Conservation (phyloP, 2,797 vertebrate species). For the Coreius guichenoti region DNA sequence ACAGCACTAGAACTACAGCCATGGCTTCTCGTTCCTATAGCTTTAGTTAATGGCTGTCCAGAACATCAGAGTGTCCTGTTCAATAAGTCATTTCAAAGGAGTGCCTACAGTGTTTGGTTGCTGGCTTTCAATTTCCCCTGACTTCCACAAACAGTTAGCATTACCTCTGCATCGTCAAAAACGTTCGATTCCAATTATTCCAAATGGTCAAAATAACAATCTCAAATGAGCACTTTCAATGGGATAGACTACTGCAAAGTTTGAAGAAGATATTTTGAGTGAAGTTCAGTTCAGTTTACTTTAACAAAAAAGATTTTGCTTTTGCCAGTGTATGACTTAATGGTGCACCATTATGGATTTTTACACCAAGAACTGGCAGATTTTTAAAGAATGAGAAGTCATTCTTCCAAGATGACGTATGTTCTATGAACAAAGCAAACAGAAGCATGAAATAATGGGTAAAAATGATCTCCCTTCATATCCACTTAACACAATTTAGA, state of each 20-base stretch:
- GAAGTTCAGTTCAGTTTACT: not conserved
- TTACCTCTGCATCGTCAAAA: constrained; percentile 36
- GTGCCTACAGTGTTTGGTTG: constrained; percentile 27
- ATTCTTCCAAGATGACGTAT: not conserved
- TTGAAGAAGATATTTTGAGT: not conserved
- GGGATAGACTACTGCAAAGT: not conserved
- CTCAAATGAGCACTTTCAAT: not conserved
- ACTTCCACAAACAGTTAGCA: constrained; percentile 30
- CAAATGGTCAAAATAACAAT: constrained; percentile 45
- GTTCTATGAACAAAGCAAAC: constrained; percentile 12
- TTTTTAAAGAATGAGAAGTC: constrained; percentile 9
- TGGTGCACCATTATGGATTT: not conserved
- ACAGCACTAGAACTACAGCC: not conserved
- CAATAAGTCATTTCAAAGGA: constrained; percentile 40
- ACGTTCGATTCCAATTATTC: constrained; percentile 38
- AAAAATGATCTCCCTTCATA: not conserved
- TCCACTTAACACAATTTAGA: constrained; percentile 19
- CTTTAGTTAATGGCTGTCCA: constrained; percentile 30
- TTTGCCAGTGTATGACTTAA: constrained; percentile 8
- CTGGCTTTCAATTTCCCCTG: constrained; percentile 48
- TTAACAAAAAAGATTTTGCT: not conserved
- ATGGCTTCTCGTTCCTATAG: not conserved
- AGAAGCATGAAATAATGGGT: not conserved
- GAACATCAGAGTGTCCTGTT: constrained; percentile 36
- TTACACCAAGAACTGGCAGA: constrained; percentile 1